Evolutionary conservation across 2,797 vertebrate species (phyloP).

Genomic region (Brotula barbata): DNA sequence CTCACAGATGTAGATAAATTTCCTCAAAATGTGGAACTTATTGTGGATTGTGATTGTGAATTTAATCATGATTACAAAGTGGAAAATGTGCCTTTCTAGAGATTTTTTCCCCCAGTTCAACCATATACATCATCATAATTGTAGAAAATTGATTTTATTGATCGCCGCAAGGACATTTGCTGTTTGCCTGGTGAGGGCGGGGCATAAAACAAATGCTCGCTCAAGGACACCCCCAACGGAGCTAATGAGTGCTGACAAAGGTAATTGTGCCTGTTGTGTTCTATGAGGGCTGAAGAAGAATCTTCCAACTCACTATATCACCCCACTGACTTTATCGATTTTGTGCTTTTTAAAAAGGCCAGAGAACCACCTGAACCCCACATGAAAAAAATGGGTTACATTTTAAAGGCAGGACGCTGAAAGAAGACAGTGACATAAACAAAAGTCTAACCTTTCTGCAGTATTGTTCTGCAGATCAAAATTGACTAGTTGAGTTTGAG

Average conservation of each 20-base stretch:
- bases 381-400: conserved; percentile 7
- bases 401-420: conserved; percentile 32
- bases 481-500: conserved; percentile 5
- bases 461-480: background rate
- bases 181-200: background rate
- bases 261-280: conserved; percentile 57
- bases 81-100: no score
- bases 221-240: conserved; percentile 64
- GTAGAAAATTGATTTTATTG: background rate
- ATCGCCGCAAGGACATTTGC: background rate
- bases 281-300: conserved; percentile 44
- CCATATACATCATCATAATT: background rate
- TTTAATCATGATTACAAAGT: no score
- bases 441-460: conserved; percentile 35
- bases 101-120: no score
- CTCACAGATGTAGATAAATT: no score
- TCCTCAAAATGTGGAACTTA: no score
- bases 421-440: conserved; percentile 31
- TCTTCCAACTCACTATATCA: conserved; percentile 57
- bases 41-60: no score
- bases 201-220: conserved; percentile 28
- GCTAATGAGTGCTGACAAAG: conserved; percentile 48
- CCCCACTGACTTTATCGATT: conserved; percentile 64
- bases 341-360: conserved; percentile 57
- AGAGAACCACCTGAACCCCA: conserved; percentile 51